Evolutionary conservation across 2,113 vertebrate genomes (phyloP).

Genomic region (Rutilus rutilus): DNA sequence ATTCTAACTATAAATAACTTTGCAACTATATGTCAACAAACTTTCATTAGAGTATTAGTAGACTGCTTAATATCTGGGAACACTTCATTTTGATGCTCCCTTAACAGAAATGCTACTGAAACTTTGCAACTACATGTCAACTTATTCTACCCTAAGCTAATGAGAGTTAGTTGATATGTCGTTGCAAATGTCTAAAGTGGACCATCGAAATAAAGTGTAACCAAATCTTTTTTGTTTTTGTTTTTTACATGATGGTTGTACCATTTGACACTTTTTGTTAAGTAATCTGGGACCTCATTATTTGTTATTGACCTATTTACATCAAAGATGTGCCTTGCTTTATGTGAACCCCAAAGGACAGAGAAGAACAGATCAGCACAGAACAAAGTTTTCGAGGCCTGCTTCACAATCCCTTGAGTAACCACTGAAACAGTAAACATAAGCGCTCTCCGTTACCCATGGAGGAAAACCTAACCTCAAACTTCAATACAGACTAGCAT

Average conservation of each 20-base stretch:
- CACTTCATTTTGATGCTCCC: too few relatives aligned
- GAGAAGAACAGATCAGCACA: conserved; percentile 45
- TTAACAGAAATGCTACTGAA: too few relatives aligned
- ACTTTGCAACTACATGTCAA: too few relatives aligned
- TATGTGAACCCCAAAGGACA: background rate
- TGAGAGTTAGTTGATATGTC: too few relatives aligned
- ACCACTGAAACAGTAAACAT: conserved; percentile 54
- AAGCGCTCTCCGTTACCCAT: conserved; percentile 57
- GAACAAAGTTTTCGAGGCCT: conserved; percentile 31
- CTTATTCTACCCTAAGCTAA: too few relatives aligned
- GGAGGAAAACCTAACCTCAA: conserved; percentile 59
- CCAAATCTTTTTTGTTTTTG: background rate
- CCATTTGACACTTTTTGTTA: background rate
- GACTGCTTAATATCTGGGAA: too few relatives aligned
- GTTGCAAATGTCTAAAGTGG: too few relatives aligned
- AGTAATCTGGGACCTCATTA: background rate
- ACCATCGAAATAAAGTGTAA: too few relatives aligned
- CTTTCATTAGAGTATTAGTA: too few relatives aligned
- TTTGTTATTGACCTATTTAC: background rate
- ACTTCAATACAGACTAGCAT: conserved; percentile 61
- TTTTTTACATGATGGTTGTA: background rate
- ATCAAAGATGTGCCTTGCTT: background rate
- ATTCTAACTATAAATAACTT: too few relatives aligned
- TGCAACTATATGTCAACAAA: too few relatives aligned
- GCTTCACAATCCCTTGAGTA: conserved; percentile 39